Conservation (phyloP, 2,113 vertebrate species). For the Brachypodius melanocephalos region DNA sequence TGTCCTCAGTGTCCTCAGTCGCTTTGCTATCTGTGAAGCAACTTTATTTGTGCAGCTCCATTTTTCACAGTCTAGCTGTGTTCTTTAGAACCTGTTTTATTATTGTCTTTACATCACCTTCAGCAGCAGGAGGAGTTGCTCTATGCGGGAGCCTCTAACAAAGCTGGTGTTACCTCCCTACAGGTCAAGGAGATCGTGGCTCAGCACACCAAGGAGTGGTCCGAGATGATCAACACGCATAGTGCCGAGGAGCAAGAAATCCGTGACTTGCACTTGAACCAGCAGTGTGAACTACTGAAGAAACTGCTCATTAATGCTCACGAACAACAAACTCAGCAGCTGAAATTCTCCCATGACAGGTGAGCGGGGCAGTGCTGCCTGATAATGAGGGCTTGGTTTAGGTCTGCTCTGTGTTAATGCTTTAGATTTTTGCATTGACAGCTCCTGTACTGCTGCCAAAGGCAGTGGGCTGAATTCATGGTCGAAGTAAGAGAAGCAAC, state of each 20-base stretch:
- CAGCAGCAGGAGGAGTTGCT: neutral
- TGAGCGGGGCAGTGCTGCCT: conserved; percentile 44
- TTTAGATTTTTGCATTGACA: neutral
- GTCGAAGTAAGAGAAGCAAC: neutral
- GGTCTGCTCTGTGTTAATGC: neutral
- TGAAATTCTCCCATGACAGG: conserved; percentile 95
- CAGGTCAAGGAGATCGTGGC: conserved; percentile 96
- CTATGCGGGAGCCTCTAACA: neutral
- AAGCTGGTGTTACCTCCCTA: neutral
- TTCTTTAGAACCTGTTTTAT: neutral
- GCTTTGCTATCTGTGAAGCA: neutral
- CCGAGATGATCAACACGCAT: conserved; percentile 91
- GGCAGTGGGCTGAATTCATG: neutral
- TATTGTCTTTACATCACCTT: neutral
- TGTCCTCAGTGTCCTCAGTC: neutral
- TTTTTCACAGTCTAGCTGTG: neutral
- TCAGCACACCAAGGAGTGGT: conserved; percentile 98
- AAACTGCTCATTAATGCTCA: conserved; percentile 87
- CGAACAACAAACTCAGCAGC: conserved; percentile 90
- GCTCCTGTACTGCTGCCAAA: neutral
- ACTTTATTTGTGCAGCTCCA: neutral
- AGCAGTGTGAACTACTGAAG: conserved; percentile 92
- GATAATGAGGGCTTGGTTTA: neutral
- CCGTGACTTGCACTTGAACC: conserved; percentile 87
- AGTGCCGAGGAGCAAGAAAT: conserved; percentile 90